These are phyloP conservation scores for Hemitrygon akajei DNA, from an alignment of 2,797 vertebrate species.

Conservation along the genomic window DNA sequence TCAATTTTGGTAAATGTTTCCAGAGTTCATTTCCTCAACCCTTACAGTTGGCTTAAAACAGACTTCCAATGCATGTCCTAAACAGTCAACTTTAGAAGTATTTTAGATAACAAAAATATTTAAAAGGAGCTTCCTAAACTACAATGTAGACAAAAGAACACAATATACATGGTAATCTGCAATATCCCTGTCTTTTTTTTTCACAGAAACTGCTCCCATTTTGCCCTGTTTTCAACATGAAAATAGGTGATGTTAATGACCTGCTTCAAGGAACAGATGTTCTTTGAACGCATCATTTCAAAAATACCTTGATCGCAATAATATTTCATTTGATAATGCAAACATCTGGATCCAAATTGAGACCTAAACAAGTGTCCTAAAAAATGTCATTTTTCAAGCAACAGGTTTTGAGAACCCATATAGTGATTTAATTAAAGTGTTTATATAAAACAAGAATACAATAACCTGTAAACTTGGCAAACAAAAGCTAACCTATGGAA, in stretches of 20 bases:
- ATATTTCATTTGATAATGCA: conserved; percentile 32
- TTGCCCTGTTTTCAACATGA: conserved; percentile 37
- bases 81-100: conserved; percentile 37
- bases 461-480: conserved; percentile 37
- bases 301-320: conserved; percentile 37
- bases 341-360: conserved; percentile 24
- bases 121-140: conserved; percentile 36
- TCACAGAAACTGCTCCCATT: conserved; percentile 37
- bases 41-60: conserved; percentile 36
- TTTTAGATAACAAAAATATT: conserved; percentile 38
- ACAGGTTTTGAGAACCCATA: conserved; percentile 17
- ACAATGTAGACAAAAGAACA: conserved; percentile 38
- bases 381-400: conserved; percentile 19
- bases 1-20: conserved; percentile 37
- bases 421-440: conserved; percentile 33
- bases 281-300: conserved; percentile 34
- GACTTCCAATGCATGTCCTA: conserved; percentile 32
- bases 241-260: conserved; percentile 38
- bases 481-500: conserved; percentile 37
- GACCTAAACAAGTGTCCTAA: conserved; percentile 14
- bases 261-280: conserved; percentile 32
- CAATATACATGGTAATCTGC: conserved; percentile 37
- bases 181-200: conserved; percentile 34
- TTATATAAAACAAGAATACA: conserved; percentile 33
- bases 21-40: conserved; percentile 36